Conservation (phyloP, 2,888 invertebrate genomes). For the Papilio gigon region DNA sequence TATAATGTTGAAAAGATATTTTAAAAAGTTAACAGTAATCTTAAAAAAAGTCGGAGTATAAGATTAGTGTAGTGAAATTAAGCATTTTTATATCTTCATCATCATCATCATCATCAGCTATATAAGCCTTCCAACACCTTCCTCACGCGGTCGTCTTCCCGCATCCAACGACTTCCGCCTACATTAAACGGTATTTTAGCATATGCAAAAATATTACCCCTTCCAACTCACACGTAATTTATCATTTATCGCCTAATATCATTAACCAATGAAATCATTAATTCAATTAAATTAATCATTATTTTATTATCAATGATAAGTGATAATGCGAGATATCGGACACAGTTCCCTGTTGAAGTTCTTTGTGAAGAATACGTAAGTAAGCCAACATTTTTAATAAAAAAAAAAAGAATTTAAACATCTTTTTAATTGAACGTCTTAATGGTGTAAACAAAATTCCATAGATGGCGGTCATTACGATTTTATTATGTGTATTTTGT, state of each 20-base stretch:
- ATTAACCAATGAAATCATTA: slow-evolving; percentile 1
- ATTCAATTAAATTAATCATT: background rate
- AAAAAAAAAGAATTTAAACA: background rate
- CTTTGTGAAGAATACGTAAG: slow-evolving; percentile 55
- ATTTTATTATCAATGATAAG: slow-evolving; percentile 49
- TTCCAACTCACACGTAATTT: background rate
- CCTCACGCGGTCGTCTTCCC: too few species aligned
- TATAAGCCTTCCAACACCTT: too few species aligned
- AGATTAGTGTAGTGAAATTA: too few species aligned
- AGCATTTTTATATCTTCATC: too few species aligned
- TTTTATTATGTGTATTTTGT: too few species aligned
- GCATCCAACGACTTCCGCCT: too few species aligned
- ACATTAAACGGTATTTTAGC: too few species aligned
- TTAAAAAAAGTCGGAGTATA: too few species aligned
- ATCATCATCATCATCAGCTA: too few species aligned
- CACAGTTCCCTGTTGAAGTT: slow-evolving; percentile 68
- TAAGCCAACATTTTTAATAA: slow-evolving; percentile 40
- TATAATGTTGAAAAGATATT: too few species aligned
- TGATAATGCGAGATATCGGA: slow-evolving; percentile 53
- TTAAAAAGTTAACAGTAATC: too few species aligned
- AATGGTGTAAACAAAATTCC: background rate
- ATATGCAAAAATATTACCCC: background rate
- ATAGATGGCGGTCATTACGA: too few species aligned
- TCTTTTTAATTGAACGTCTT: background rate
- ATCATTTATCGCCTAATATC: background rate